Percentiles rank a stretch among this genome's conserved stretches.
phyloP scores from a whole-genome alignment of 2,797 vertebrate species.

The Cheirogaleus major region DNA sequence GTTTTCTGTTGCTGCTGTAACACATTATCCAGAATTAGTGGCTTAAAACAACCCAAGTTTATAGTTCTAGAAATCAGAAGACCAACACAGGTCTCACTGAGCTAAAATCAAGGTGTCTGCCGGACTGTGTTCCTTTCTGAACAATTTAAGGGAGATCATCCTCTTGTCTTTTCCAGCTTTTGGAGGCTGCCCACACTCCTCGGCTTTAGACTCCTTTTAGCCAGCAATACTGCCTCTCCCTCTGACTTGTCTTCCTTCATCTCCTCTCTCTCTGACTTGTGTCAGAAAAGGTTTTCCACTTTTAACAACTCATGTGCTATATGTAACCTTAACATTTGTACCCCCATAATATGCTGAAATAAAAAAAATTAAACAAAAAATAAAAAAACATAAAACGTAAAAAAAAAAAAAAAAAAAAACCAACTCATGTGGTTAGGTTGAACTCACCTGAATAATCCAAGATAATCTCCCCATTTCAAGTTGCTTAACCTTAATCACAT shows the following conservation, averaged over 20 bases:
- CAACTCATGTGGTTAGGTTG: background rate
- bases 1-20: background rate
- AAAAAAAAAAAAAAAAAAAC: too few relatives aligned
- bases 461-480: background rate
- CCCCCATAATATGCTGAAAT: too few relatives aligned
- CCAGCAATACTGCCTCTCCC: background rate
- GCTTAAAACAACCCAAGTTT: background rate
- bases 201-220: background rate
- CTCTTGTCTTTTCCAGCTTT: background rate
- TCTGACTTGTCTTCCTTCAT: background rate
- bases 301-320: background rate
- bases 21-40: background rate
- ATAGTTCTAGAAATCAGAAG: background rate
- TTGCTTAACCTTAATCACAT: background rate
- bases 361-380: too few relatives aligned
- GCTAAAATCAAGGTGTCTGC: background rate
- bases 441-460: background rate
- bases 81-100: background rate
- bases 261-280: background rate
- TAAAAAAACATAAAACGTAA: too few relatives aligned
- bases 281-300: background rate
- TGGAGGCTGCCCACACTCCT: background rate
- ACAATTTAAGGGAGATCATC: background rate
- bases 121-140: background rate
- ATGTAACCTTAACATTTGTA: too few relatives aligned